Percentiles rank a stretch among this genome's conserved stretches.
Evolutionary conservation across 1,140 invertebrate genomes (phyloP).

Genomic region (Chelonus insularis): DNA sequence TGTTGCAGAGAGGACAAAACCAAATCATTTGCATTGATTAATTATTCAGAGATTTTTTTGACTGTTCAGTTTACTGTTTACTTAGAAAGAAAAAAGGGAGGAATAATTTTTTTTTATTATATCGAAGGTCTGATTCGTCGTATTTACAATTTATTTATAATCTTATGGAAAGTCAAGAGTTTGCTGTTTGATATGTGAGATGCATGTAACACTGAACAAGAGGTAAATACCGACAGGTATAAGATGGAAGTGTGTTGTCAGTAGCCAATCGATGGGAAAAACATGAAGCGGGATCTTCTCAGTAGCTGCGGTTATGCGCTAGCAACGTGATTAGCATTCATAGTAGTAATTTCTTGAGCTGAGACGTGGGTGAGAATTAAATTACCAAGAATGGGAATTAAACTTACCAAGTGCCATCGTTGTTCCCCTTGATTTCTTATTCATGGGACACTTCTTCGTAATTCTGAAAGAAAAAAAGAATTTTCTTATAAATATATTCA

Average conservation of each 20-base stretch:
- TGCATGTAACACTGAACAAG: not conserved
- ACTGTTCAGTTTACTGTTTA: no score
- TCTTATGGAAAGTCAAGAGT: not conserved
- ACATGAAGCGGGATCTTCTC: conserved; percentile 11
- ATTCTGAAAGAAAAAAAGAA: conserved; percentile 41
- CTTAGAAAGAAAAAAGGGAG: no score
- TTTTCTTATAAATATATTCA: no score
- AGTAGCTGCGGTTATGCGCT: conserved; percentile 5
- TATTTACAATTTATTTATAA: not conserved
- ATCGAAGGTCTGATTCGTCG: no score
- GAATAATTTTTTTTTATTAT: no score
- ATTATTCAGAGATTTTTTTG: no score
- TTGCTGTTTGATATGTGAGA: not conserved
- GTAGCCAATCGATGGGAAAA: conserved; percentile 20
- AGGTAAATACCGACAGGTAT: conserved; percentile 9
- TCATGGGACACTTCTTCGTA: conserved; percentile 25
- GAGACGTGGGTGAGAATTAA: conserved; percentile 40
- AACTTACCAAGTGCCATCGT: conserved; percentile 43
- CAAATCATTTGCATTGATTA: no score
- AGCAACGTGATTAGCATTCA: conserved; percentile 13
- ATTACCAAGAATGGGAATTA: conserved; percentile 29
- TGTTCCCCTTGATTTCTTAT: not conserved
- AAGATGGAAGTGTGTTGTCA: conserved; percentile 1
- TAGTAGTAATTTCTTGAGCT: not conserved
- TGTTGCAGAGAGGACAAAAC: no score